Percentiles rank a stretch among this genome's conserved stretches.
Conservation (phyloP, 2,797 vertebrate species). For the Alouatta caraya region DNA sequence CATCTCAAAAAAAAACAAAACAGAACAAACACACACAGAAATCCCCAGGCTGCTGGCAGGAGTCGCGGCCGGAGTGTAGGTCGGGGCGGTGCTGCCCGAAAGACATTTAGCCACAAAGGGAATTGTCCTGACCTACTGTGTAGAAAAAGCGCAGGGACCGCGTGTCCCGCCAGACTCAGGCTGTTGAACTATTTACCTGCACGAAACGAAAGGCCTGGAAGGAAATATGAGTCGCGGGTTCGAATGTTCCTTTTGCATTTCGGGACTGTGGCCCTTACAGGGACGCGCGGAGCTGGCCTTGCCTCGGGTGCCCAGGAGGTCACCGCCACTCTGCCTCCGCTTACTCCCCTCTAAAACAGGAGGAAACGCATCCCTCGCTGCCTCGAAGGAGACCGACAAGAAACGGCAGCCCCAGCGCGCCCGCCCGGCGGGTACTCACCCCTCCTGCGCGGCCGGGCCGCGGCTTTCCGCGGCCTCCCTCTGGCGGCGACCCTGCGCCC, state of each 20-base stretch:
- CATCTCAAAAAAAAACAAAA: not conserved
- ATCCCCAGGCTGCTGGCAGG: rapidly evolving
- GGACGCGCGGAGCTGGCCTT: not conserved
- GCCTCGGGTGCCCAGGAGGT: not conserved
- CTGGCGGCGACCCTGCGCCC: not conserved
- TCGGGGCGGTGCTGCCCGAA: not conserved
- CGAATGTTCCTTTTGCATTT: not conserved
- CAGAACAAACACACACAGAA: not conserved
- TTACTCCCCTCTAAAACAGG: not conserved
- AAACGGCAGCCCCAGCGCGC: not conserved
- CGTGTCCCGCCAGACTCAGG: rapidly evolving
- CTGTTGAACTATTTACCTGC: not conserved
- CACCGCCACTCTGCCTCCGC: not conserved
- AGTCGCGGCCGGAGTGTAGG: not conserved
- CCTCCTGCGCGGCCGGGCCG: slow-evolving; percentile 77
- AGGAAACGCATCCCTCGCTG: not conserved
- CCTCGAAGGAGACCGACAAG: not conserved
- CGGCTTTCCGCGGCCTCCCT: slow-evolving; percentile 58
- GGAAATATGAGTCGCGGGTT: rapidly evolving
- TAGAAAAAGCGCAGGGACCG: rapidly evolving
- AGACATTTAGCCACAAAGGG: not conserved
- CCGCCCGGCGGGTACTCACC: slow-evolving; percentile 76
- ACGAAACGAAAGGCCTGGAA: not conserved
- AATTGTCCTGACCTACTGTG: not conserved
- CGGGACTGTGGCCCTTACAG: not conserved